A percentile compares a stretch with the other conserved stretches of the same genome.
These are phyloP conservation scores for Cricetomys ansorgei DNA, from an alignment of 2,113 vertebrate genomes.

Conservation along the genomic window DNA sequence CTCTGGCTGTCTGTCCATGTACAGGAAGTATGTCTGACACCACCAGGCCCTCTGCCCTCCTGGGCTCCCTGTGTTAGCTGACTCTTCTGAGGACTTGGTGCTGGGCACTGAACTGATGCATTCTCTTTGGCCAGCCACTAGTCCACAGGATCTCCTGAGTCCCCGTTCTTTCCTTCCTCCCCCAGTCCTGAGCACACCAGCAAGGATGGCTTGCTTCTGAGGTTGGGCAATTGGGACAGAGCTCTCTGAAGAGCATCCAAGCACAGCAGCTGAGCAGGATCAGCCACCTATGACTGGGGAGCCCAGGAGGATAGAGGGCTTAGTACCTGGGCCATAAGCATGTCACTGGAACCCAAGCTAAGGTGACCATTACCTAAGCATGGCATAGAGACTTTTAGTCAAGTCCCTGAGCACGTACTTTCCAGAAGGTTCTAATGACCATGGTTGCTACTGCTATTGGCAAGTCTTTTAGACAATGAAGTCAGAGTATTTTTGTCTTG, in stretches of 20 bases:
- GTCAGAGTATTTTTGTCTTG: neutral
- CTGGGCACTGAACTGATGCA: neutral
- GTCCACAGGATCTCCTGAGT: neutral
- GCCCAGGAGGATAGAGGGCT: neutral
- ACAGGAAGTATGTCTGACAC: neutral
- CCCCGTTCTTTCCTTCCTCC: neutral
- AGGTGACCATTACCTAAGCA: neutral
- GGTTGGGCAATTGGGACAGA: neutral
- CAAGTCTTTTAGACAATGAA: neutral
- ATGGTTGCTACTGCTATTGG: neutral
- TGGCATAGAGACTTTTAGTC: neutral
- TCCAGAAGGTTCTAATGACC: neutral
- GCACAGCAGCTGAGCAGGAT: neutral
- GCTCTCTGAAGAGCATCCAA: too few species aligned
- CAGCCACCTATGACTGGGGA: neutral
- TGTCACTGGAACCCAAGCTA: neutral
- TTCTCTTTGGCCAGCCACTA: neutral
- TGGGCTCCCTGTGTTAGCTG: neutral
- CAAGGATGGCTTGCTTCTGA: neutral
- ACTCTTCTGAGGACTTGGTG: neutral
- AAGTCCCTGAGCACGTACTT: neutral
- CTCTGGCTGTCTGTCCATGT: neutral
- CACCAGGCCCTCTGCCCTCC: neutral
- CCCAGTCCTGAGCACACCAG: neutral
- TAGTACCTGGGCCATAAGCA: neutral